Conservation (phyloP, 2,888 invertebrate genomes). For the Scelioninae gen. 2 region DNA sequence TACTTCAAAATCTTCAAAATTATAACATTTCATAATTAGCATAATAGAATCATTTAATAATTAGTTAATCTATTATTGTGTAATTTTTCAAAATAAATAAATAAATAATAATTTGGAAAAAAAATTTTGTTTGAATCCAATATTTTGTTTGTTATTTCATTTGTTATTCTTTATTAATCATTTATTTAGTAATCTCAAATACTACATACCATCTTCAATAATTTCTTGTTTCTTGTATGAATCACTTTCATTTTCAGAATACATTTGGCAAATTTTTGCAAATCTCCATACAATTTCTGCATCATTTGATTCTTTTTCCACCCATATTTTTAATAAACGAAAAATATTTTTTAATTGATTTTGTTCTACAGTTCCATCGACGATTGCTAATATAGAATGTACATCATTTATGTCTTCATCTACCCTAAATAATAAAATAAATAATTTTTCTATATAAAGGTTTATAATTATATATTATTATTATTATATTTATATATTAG, state of each 20-base stretch:
- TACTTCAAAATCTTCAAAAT: no score
- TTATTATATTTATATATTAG: no score
- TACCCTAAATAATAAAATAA: slow-evolving; percentile 72
- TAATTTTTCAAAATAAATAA: no score
- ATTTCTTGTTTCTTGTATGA: slow-evolving; percentile 60
- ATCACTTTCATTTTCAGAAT: slow-evolving; percentile 62
- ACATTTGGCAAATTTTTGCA: slow-evolving; percentile 69
- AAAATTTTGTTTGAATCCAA: neutral
- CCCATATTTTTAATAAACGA: slow-evolving; percentile 65
- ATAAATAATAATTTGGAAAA: neutral
- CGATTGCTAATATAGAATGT: slow-evolving; percentile 62
- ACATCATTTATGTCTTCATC: slow-evolving; percentile 66
- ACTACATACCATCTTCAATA: slow-evolving; percentile 69
- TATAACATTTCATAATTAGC: no score
- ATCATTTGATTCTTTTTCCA: slow-evolving; percentile 65
- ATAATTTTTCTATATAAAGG: slow-evolving; percentile 67
- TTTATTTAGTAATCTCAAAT: no score
- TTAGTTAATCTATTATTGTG: no score
- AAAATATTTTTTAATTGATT: slow-evolving; percentile 62
- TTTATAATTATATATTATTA: no score
- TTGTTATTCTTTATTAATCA: no score
- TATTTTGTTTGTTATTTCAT: no score
- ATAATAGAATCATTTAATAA: no score
- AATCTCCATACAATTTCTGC: slow-evolving; percentile 72
- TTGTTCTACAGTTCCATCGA: slow-evolving; percentile 66